phyloP scores from a whole-genome alignment of 2,888 invertebrate species.

The Aleiodes alternator region DNA sequence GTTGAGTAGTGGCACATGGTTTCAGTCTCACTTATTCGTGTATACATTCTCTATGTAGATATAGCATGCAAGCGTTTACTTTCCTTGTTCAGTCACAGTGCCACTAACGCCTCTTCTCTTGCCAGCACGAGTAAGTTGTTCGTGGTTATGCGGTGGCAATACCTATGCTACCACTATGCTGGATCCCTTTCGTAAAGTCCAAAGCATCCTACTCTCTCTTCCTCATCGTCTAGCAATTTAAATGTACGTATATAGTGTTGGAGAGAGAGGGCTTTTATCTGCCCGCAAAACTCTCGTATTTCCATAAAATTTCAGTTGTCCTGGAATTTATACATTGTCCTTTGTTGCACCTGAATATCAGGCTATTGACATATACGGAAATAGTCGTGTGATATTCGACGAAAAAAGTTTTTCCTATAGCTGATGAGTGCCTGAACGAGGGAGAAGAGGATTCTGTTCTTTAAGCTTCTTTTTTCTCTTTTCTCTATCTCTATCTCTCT shows the following conservation, averaged over 20 bases:
- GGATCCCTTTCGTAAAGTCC: conserved; percentile 67
- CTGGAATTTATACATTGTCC: conserved; percentile 6
- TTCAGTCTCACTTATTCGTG: conserved; percentile 27
- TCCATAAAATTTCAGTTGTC: conserved; percentile 19
- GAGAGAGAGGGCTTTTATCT: conserved; percentile 1
- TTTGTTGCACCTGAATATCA: conserved; percentile 45
- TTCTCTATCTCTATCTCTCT: no score
- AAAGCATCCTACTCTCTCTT: conserved; percentile 52
- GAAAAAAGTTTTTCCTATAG: conserved; percentile 70
- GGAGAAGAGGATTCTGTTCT: conserved; percentile 43
- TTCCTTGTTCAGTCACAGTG: conserved; percentile 45
- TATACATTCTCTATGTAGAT: conserved; percentile 27
- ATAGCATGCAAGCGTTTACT: conserved; percentile 30
- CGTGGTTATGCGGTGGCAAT: conserved; percentile 68
- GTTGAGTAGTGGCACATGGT: conserved; percentile 40
- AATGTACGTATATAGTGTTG: conserved; percentile 22
- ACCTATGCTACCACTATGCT: conserved; percentile 54
- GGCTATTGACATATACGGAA: conserved; percentile 68
- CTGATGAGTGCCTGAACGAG: conserved; percentile 65
- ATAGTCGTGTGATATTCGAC: conserved; percentile 65
- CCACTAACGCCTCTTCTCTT: conserved; percentile 29
- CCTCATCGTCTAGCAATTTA: conserved; percentile 37
- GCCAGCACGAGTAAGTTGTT: conserved; percentile 67
- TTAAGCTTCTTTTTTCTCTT: conserved; percentile 52
- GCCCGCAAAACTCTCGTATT: conserved; percentile 11